Evolutionary conservation across 1,140 invertebrate genomes (phyloP), one percentile per base, ranked within the genome.

Genomic region (Nylanderia fulva): DNA sequence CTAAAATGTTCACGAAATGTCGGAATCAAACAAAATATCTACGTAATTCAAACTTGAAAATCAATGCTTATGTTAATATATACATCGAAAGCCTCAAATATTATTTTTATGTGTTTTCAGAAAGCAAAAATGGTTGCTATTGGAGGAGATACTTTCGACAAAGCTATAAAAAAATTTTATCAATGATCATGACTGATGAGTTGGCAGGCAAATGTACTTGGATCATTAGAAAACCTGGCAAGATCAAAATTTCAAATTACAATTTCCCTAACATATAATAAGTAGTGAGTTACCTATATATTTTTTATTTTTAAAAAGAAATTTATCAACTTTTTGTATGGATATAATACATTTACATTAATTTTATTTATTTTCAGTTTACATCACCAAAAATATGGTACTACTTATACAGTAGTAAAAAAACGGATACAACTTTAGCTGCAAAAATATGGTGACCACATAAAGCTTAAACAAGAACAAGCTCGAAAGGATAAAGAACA

Each of bases 391-490:
- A 27, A 58, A 24, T 58, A 24, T 58, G 7, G 9, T 24, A 58
- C n/a, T 58, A 58, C 9, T 24, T 21, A 58, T 58, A 21, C 2
- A 24, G 6, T 58, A 58, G 54, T 58, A 7, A 58, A 11, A 58
- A 58, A 58, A 1, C n/a, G 27, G 2, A 61, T 61, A 33, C 58
- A 61, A 33, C 58, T 61, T 13, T 61, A 15, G 58, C 15, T 61
- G 27, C 58, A 61, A 61, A 61, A 61, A 61, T 61, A 18, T 61
- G 27, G 27, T 33, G 58, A 58, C 2, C 56, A 15, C 13, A 61
- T 61, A 61, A 61, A 61, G 54, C 54, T 56, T 24, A 56, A 56
- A 56, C n/a, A 56, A 7, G 54, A 56, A 56, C 54, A 56, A 56
- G 54, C 54, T 56, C 54, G 54, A 56, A 7, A 9, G 21, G 54